Conservation (phyloP, 2,888 invertebrate genomes). For the Spilosoma lubricipeda region DNA sequence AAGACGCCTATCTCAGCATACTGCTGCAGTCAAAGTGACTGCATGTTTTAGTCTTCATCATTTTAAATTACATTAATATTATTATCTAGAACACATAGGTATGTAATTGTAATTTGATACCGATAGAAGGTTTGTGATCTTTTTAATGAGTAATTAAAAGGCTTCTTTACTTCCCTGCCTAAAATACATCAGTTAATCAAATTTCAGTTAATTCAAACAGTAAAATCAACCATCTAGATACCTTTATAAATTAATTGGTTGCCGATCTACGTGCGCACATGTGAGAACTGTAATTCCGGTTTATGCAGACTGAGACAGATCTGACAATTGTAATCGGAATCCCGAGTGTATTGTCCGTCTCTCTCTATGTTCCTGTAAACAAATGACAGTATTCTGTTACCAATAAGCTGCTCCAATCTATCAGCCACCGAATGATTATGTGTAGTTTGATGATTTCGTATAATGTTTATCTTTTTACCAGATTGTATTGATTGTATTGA, state of each 20-base stretch:
- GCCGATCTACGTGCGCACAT: conserved; percentile 30
- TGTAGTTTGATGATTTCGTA: background rate
- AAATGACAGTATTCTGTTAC: conserved; percentile 47
- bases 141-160: too few relatives aligned
- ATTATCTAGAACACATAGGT: too few relatives aligned
- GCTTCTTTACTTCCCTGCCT: background rate
- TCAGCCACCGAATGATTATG: conserved; percentile 12
- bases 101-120: too few relatives aligned
- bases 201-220: background rate
- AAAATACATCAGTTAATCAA: background rate
- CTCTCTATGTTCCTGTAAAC: conserved; percentile 27
- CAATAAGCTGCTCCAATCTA: conserved; percentile 28
- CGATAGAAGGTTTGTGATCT: too few relatives aligned
- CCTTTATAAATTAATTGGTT: conserved; percentile 18
- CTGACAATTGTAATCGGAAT: conserved; percentile 48
- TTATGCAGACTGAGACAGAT: conserved; percentile 25
- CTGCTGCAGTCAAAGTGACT: too few relatives aligned
- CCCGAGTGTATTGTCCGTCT: conserved; percentile 43
- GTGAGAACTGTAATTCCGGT: conserved; percentile 20
- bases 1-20: too few relatives aligned
- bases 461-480: too few relatives aligned
- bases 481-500: too few relatives aligned
- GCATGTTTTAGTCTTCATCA: too few relatives aligned
- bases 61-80: too few relatives aligned
- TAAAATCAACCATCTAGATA: background rate